Base-by-base conservation (phyloP, 2,113 vertebrate genomes). In the Cebus imitator region DNA sequence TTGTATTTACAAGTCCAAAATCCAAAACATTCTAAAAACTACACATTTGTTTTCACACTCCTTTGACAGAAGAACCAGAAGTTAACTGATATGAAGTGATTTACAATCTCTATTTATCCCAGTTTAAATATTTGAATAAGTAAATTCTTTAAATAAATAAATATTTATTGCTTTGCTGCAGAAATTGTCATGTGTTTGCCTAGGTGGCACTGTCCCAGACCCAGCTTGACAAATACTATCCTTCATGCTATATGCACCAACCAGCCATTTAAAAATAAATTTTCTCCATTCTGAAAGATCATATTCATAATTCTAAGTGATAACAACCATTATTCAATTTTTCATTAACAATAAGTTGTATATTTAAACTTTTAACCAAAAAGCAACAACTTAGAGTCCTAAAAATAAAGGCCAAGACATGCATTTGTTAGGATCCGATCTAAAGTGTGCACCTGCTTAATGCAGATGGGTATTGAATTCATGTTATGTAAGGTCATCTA, bases 401-500 rank as follows among this genome's bases (percentile, higher is more conserved):
- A 6, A 32, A 94, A 84, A 76, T 66, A 92, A 89, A 9, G 3
- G 14, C 68, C 80, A 52, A 75, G 79, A 48, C 48, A 16, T 61
- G 32, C 75, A 37, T 64, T 90, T 94, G 48, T 86, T 75, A 66
- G 43, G 45, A 68, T 75, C 37, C 48, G 75, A 2, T 89, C 87
- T 92, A 88, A 75, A 73, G 20, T 21, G 50, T 70, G 23, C 88
- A 97, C 97, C 96, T 98, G 92, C 73, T 35, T 50, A 58, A 82
- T 52, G 48, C 61, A 91, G 93, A 94, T 75, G 48, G 95, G 78
- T 81, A 93, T 48, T 91, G 76, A 93, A 87, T 76, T 90, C 72
- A 27, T 94, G 64, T 92, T 92, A 79, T 70, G n/a, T 88, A 96
- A 94, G 91, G 68, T 84, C 94, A 96, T 95, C 84, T 82, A 91